These are phyloP conservation scores for Mantis religiosa DNA, from an alignment of 2,888 invertebrate species.

Conservation along the genomic window DNA sequence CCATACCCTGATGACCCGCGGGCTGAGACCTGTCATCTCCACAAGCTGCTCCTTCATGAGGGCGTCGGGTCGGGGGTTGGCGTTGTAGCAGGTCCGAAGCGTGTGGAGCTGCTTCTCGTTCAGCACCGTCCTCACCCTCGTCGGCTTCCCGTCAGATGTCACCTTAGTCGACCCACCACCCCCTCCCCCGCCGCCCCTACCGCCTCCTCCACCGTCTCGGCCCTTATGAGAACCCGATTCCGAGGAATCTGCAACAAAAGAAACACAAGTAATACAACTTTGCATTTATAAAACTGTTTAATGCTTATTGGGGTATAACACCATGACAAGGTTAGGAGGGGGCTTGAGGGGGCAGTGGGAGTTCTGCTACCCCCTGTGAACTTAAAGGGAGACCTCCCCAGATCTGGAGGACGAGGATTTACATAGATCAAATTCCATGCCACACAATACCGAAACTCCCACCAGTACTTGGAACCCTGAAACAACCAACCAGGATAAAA, in stretches of 20 bases:
- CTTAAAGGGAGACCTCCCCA: too few species aligned
- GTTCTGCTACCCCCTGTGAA: too few species aligned
- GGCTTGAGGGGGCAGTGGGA: too few species aligned
- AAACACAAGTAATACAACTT: too few species aligned
- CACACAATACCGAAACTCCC: too few species aligned
- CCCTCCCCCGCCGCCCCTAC: conserved; percentile 39
- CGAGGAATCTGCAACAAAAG: conserved; percentile 72
- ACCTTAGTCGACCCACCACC: conserved; percentile 40
- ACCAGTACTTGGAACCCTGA: too few species aligned
- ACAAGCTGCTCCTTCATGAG: conserved; percentile 99
- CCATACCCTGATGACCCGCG: conserved; percentile 98
- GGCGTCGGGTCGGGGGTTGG: conserved; percentile 97
- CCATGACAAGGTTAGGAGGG: too few species aligned
- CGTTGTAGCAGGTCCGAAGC: conserved; percentile 93
- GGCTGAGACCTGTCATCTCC: conserved; percentile 96
- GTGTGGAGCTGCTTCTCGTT: conserved; percentile 99
- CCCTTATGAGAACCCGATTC: conserved; percentile 88
- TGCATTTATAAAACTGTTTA: too few species aligned
- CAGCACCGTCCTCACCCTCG: conserved; percentile 96
- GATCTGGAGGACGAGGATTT: too few species aligned
- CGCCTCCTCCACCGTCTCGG: conserved; percentile 49
- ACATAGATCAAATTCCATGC: too few species aligned
- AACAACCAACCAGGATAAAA: too few species aligned
- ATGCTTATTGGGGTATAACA: too few species aligned
- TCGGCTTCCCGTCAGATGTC: conserved; percentile 83